A percentile compares a stretch with the other conserved stretches of the same genome.
These are phyloP conservation scores for Pheosia tremula DNA, from an alignment of 2,888 invertebrate genomes.

Conservation along the genomic window DNA sequence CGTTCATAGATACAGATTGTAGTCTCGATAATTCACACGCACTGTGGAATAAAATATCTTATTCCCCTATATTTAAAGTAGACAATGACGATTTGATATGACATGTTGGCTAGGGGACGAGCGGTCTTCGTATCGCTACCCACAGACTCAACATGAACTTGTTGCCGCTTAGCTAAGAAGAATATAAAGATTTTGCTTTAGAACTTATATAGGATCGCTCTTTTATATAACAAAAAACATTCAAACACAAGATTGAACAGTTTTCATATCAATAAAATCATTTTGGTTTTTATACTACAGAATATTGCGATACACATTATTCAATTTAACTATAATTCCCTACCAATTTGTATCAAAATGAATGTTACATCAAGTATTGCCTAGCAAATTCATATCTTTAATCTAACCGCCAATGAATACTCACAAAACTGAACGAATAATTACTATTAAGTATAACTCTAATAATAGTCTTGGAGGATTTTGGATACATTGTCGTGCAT, in stretches of 20 bases:
- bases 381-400: neutral
- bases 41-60: neutral
- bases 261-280: too few species aligned
- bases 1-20: neutral
- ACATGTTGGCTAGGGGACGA: too few species aligned
- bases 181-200: too few species aligned
- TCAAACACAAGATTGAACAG: too few species aligned
- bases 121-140: too few species aligned
- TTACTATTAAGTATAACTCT: conserved; percentile 46
- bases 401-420: conserved; percentile 16
- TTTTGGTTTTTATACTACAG: too few species aligned
- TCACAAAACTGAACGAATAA: conserved; percentile 41
- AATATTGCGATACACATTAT: too few species aligned
- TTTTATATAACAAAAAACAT: too few species aligned
- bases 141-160: too few species aligned
- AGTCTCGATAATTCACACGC: too few species aligned
- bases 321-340: neutral
- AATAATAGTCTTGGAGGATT: conserved; percentile 67
- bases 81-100: neutral
- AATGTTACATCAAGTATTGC: conserved; percentile 6
- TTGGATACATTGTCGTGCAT: conserved; percentile 77
- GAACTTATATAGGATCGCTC: too few species aligned
- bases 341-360: neutral
- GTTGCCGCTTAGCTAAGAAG: too few species aligned
- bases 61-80: neutral